Evolutionary conservation across 64 coral and sea anemone species (phyloP).

Genomic region (Pachyseris speciosa): DNA sequence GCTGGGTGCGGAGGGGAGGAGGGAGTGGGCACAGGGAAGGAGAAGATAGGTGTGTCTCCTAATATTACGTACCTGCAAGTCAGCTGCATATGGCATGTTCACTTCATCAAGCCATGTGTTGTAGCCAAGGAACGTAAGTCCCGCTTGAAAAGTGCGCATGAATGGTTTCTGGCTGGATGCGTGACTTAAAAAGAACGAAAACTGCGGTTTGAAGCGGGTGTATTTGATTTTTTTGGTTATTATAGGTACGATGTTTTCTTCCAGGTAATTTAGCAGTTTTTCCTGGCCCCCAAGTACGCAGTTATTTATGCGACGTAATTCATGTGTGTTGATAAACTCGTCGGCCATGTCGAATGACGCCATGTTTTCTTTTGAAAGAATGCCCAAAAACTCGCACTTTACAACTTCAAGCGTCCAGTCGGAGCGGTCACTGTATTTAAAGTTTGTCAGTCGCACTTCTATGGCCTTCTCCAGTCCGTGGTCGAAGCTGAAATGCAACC

Average conservation of each 20-base stretch:
- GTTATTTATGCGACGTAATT: conserved; percentile 76
- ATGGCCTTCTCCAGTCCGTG: conserved; percentile 75
- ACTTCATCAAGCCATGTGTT: conserved; percentile 78
- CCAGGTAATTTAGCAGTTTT: conserved; percentile 74
- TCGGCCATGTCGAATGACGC: conserved; percentile 90
- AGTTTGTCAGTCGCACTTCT: conserved; percentile 74
- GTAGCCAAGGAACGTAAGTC: conserved; percentile 84
- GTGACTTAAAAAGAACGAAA: conserved; percentile 90
- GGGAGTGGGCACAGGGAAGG: too few species aligned
- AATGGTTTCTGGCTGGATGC: conserved; percentile 83
- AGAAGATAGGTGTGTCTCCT: too few species aligned
- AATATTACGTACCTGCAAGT: too few species aligned
- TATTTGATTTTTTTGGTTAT: conserved; percentile 85
- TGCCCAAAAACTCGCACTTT: conserved; percentile 78
- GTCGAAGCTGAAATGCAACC: conserved; percentile 77
- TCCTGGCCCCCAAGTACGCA: conserved; percentile 18
- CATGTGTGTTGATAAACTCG: conserved; percentile 54
- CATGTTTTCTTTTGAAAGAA: conserved; percentile 49
- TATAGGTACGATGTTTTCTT: conserved; percentile 79
- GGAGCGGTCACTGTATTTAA: conserved; percentile 52
- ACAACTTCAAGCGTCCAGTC: conserved; percentile 79
- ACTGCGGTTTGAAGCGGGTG: conserved; percentile 76
- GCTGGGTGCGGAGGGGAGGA: too few species aligned
- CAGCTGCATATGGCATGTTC: conserved; percentile 47
- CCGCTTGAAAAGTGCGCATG: conserved; percentile 79